Evolutionary conservation across 2,113 vertebrate species (phyloP).

Genomic region (Oncorhynchus masou): DNA sequence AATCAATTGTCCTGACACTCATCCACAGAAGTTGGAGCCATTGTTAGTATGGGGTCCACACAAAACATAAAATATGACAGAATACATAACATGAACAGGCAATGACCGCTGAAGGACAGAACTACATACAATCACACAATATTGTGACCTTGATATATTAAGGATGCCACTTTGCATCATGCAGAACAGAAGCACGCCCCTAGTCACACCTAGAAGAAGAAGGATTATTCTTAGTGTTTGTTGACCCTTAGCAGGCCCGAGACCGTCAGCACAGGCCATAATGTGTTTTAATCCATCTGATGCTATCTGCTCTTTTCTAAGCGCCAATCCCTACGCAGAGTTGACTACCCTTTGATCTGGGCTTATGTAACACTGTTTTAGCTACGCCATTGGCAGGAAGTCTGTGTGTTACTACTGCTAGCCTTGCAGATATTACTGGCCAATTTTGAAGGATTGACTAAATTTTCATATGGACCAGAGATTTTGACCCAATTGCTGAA

Average conservation of each 20-base stretch:
- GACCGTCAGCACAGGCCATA: conserved; percentile 4
- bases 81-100: too few relatives aligned
- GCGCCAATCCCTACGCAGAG: conserved; percentile 18
- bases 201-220: background rate
- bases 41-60: too few relatives aligned
- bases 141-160: too few relatives aligned
- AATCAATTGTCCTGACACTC: background rate
- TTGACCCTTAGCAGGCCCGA: conserved; percentile 7
- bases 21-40: too few relatives aligned
- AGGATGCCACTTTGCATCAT: too few relatives aligned
- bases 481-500: background rate
- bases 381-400: background rate
- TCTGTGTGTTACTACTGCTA: background rate
- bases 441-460: background rate
- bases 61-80: too few relatives aligned
- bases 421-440: background rate
- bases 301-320: conserved; percentile 10
- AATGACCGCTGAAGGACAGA: too few relatives aligned
- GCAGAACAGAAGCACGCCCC: too few relatives aligned
- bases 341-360: background rate
- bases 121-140: too few relatives aligned
- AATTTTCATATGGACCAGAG: background rate
- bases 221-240: background rate
- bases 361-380: background rate
- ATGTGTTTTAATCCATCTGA: background rate